These are phyloP conservation scores for Drosophila neocordata DNA, from an alignment of 1,140 invertebrate species.

Conservation along the genomic window DNA sequence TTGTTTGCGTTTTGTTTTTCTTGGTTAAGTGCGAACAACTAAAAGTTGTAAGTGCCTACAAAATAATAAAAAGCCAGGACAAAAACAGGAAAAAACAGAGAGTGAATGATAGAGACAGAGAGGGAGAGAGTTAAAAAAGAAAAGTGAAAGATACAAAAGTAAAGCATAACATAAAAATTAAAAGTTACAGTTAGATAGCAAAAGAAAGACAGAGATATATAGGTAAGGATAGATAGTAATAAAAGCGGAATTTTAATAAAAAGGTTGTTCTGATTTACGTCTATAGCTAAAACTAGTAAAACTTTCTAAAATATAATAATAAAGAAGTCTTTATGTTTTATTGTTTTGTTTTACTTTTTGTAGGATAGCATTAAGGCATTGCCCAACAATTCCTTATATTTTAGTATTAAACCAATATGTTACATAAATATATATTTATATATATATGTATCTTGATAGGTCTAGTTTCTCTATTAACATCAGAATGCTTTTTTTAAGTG, in stretches of 20 bases:
- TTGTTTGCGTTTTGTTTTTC: background rate
- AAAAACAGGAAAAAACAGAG: background rate
- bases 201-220: background rate
- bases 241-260: background rate
- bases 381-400: too few species aligned
- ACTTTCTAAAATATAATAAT: too few species aligned
- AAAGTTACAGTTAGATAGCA: slow-evolving; percentile 10
- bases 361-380: too few species aligned
- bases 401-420: too few species aligned
- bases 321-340: too few species aligned
- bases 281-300: background rate
- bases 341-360: too few species aligned
- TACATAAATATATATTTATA: too few species aligned
- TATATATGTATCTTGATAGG: too few species aligned
- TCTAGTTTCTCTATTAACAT: too few species aligned
- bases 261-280: background rate
- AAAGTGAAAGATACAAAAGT: slow-evolving; percentile 12
- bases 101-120: background rate
- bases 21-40: slow-evolving; percentile 2
- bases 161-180: slow-evolving; percentile 7
- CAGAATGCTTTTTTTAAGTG: too few species aligned
- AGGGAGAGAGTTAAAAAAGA: background rate
- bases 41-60: slow-evolving; percentile 6
- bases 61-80: slow-evolving; percentile 5
- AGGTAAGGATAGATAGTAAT: background rate